These are phyloP conservation scores for Halcyon senegalensis DNA, from an alignment of 2,113 vertebrate genomes.

Conservation along the genomic window DNA sequence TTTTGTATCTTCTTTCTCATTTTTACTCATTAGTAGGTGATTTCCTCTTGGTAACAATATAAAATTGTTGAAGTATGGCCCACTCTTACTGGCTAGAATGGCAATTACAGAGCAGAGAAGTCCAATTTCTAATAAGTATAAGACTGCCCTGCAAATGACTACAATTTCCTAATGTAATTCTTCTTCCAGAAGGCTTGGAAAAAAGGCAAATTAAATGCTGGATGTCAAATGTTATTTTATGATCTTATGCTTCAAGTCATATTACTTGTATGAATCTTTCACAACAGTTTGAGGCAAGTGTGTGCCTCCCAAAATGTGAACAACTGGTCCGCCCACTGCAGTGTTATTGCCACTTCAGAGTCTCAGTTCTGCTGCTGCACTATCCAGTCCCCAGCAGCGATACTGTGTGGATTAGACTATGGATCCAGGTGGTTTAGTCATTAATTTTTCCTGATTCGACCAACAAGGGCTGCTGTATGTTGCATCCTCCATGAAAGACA, in stretches of 20 bases:
- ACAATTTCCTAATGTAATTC: slow-evolving; percentile 5
- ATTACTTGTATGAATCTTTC: neutral
- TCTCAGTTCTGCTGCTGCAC: neutral
- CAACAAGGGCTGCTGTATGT: neutral
- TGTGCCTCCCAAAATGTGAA: neutral
- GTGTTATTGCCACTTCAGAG: neutral
- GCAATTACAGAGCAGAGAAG: neutral
- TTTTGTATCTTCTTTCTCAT: neutral
- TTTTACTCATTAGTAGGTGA: neutral
- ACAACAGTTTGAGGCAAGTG: neutral
- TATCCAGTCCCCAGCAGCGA: neutral
- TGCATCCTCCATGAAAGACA: neutral
- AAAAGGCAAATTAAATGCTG: neutral
- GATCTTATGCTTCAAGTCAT: neutral
- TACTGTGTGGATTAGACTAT: neutral
- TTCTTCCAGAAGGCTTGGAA: neutral
- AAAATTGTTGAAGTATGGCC: neutral
- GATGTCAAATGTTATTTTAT: neutral
- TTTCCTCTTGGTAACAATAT: neutral
- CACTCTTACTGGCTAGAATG: neutral
- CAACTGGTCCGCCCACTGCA: neutral
- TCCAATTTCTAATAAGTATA: neutral
- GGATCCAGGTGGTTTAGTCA: neutral
- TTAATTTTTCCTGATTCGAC: neutral
- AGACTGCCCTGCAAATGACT: neutral